Evolutionary conservation across 30 jellyfish, hydroid and myxozoan genomes (phyloP).

Genomic region (Catostylus mosaicus): DNA sequence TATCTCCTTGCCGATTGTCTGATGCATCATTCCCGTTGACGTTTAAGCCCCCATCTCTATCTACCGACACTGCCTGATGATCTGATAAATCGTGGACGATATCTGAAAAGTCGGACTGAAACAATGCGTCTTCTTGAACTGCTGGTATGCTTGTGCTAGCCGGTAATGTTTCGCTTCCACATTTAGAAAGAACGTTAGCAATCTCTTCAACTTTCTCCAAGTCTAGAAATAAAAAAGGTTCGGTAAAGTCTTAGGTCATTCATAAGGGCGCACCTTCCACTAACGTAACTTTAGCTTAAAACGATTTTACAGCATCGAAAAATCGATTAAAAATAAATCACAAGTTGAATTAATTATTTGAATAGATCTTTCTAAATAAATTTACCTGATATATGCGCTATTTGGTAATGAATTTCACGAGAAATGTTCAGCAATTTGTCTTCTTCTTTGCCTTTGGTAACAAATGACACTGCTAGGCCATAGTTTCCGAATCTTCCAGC

Average conservation of each 20-base stretch:
- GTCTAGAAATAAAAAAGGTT: background rate
- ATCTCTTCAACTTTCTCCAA: background rate
- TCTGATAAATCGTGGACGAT: too few relatives aligned
- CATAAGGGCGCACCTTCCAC: too few relatives aligned
- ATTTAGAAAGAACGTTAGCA: background rate
- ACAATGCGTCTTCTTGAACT: too few relatives aligned
- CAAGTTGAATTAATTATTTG: too few relatives aligned
- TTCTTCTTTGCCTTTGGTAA: slow-evolving; percentile 73
- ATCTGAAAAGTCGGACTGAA: too few relatives aligned
- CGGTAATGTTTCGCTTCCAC: background rate
- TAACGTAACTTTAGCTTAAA: too few relatives aligned
- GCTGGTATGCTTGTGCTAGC: too few relatives aligned
- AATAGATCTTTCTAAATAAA: background rate
- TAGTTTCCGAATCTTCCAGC: slow-evolving; percentile 96
- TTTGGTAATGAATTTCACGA: slow-evolving; percentile 37
- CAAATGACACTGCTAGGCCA: slow-evolving; percentile 87
- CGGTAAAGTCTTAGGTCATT: too few relatives aligned
- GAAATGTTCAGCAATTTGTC: slow-evolving; percentile 46
- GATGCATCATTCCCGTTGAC: background rate
- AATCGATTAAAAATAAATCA: too few relatives aligned
- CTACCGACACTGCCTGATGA: too few relatives aligned
- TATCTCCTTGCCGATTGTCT: background rate
- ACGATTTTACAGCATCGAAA: too few relatives aligned
- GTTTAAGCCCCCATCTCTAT: too few relatives aligned
- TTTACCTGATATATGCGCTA: slow-evolving; percentile 67